phyloP scores from a whole-genome alignment of 2,888 invertebrate species.

The Drosophila aldrichi region DNA sequence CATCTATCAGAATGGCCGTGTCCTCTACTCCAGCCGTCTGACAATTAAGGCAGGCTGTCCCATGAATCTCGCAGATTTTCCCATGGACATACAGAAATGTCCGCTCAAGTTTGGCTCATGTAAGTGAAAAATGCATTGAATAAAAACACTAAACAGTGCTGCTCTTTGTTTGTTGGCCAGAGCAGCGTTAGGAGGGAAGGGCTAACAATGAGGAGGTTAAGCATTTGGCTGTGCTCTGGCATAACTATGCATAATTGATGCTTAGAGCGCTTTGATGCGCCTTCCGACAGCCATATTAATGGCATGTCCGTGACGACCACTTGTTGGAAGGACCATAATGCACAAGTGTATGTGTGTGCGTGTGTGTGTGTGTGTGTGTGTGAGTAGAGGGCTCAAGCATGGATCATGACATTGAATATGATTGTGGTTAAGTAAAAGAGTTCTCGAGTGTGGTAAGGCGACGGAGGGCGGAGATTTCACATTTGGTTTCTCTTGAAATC shows the following conservation, averaged over 20 bases:
- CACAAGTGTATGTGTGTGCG: not conserved
- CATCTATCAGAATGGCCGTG: constrained; percentile 90
- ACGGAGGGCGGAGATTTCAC: not conserved
- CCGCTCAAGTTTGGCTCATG: constrained; percentile 93
- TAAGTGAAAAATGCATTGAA: constrained; percentile 86
- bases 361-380: constrained; percentile 11
- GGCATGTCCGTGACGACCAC: constrained; percentile 51
- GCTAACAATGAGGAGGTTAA: too few relatives aligned
- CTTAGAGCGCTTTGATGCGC: constrained; percentile 61
- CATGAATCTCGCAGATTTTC: constrained; percentile 94
- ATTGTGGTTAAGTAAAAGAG: constrained; percentile 28
- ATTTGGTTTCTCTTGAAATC: not conserved
- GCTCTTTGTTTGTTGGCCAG: constrained; percentile 1
- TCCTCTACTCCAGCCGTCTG: constrained; percentile 92
- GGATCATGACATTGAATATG: constrained; percentile 50
- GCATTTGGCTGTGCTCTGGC: constrained; percentile 42
- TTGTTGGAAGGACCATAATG: constrained; percentile 57
- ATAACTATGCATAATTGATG: constrained; percentile 77
- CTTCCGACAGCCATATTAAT: constrained; percentile 29
- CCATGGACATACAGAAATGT: constrained; percentile 93
- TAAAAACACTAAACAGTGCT: not conserved
- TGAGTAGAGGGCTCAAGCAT: constrained; percentile 3
- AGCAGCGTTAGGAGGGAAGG: too few relatives aligned
- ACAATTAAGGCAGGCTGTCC: constrained; percentile 94
- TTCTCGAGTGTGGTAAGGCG: not conserved